These are phyloP conservation scores for Lethrus apterus DNA, from an alignment of 1,140 invertebrate genomes.

Conservation along the genomic window DNA sequence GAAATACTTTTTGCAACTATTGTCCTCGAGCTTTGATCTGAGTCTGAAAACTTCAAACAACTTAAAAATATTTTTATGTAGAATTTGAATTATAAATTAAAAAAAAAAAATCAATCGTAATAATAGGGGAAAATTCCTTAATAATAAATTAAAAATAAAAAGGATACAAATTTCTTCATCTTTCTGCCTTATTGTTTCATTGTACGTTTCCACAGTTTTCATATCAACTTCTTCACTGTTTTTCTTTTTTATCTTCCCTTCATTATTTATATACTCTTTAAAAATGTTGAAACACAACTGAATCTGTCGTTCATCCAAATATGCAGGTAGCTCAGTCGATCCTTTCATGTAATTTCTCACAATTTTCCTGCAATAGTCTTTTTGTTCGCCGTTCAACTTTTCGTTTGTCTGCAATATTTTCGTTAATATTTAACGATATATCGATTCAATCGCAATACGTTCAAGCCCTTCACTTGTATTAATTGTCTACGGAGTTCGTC, in stretches of 20 bases:
- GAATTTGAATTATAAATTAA: background rate
- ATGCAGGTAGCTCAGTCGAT: background rate
- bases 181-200: conserved; percentile 16
- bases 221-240: conserved; percentile 6
- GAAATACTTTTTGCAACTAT: no score
- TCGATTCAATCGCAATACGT: background rate
- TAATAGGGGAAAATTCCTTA: background rate
- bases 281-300: conserved; percentile 19
- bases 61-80: no score
- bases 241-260: conserved; percentile 2
- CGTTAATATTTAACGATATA: conserved; percentile 15
- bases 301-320: conserved; percentile 10
- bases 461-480: conserved; percentile 1
- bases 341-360: conserved; percentile 22
- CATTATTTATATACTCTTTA: no score
- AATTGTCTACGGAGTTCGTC: conserved; percentile 33
- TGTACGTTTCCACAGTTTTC: background rate
- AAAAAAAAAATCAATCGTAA: background rate
- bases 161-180: conserved; percentile 43
- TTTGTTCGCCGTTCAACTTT: conserved; percentile 24
- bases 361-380: conserved; percentile 19
- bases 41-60: no score
- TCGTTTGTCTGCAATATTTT: conserved; percentile 24
- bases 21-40: no score
- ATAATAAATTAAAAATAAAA: conserved; percentile 18